Evolutionary conservation across 2,113 vertebrate species (phyloP).

Genomic region (Craseonycteris thonglongyai): DNA sequence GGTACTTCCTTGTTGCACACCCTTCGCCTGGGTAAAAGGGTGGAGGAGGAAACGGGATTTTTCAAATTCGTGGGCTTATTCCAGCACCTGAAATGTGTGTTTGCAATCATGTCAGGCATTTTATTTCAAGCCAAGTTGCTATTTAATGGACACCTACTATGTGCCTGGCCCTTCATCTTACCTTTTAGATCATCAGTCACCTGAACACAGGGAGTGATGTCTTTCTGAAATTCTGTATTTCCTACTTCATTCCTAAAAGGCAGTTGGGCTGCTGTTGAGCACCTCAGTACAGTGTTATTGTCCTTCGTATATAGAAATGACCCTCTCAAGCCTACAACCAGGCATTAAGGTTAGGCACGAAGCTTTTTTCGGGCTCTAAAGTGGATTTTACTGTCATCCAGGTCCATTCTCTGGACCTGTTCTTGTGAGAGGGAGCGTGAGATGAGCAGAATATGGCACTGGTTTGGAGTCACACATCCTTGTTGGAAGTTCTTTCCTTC

Average conservation of each 20-base stretch:
- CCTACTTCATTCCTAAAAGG: background rate
- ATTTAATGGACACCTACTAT: background rate
- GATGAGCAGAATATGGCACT: background rate
- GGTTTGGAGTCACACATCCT: background rate
- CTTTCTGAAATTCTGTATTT: background rate
- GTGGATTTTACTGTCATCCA: background rate
- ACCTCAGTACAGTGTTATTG: background rate
- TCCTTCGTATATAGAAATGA: background rate
- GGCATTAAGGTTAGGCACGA: background rate
- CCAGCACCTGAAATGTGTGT: background rate
- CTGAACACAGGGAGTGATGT: background rate
- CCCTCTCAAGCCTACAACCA: background rate
- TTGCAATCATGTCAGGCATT: background rate
- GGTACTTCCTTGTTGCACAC: slow-evolving; percentile 62
- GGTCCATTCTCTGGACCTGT: background rate
- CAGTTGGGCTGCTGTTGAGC: background rate
- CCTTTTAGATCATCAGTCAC: background rate
- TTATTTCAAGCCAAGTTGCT: background rate
- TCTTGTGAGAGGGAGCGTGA: background rate
- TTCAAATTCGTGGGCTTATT: background rate
- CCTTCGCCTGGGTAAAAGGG: slow-evolving; percentile 34
- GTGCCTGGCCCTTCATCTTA: background rate
- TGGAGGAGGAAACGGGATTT: slow-evolving; percentile 56
- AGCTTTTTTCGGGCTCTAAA: background rate
- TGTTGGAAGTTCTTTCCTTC: background rate